Percentiles rank a stretch among this genome's conserved stretches.
Evolutionary conservation across 2,113 vertebrate species (phyloP).

Genomic region (human): DNA sequence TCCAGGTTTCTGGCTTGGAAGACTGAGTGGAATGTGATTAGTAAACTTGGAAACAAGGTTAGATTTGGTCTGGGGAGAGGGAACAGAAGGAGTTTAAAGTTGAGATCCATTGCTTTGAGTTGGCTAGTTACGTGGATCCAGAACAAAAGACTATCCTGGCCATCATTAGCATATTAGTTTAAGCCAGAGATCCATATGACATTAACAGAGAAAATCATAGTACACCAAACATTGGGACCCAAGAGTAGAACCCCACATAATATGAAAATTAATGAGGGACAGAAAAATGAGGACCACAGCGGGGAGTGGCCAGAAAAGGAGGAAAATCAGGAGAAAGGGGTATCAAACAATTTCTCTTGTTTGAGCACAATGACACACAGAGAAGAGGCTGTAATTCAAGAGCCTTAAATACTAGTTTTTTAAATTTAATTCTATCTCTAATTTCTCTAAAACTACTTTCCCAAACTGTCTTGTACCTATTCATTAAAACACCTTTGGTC

Average conservation of each 20-base stretch:
- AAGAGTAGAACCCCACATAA: not conserved
- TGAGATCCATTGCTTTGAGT: not conserved
- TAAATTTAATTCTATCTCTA: constrained; percentile 3
- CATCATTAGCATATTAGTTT: not conserved
- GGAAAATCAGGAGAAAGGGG: not conserved
- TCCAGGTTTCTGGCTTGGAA: not conserved
- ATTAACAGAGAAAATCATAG: not conserved
- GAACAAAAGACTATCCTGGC: not conserved
- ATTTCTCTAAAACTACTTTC: constrained; percentile 32
- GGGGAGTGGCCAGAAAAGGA: not conserved
- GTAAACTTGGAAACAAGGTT: not conserved
- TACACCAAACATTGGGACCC: not conserved
- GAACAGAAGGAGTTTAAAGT: not conserved
- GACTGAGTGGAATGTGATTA: not conserved
- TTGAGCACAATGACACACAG: not conserved
- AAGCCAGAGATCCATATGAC: not conserved
- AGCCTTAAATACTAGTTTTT: not conserved
- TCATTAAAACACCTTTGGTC: constrained; percentile 43
- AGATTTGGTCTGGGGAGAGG: not conserved
- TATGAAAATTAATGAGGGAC: not conserved
- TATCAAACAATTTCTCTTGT: not conserved
- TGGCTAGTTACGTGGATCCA: not conserved
- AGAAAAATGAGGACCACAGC: not conserved
- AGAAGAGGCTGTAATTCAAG: not conserved
- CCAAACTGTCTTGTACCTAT: not conserved